phyloP scores from a whole-genome alignment of 30 jellyfish, hydroid and myxozoan species.

The Aurelia aurita complex sp. Pacific region DNA sequence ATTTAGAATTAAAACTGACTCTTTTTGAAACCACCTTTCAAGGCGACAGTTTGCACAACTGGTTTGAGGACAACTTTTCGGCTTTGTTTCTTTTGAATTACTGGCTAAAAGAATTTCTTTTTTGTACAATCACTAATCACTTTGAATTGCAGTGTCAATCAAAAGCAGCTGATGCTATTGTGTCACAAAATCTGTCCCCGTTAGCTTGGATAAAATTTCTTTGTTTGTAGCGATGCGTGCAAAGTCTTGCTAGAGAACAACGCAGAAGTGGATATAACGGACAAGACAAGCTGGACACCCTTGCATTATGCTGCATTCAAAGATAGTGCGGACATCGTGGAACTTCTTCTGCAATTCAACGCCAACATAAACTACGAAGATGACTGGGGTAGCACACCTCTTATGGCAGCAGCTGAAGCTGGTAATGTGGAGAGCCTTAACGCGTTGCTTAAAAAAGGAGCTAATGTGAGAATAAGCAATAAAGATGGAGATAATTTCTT shows the following conservation, averaged over 20 bases:
- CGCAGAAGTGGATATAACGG: conserved; percentile 10
- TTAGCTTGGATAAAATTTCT: no score
- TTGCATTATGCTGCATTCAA: conserved; percentile 50
- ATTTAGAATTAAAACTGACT: no score
- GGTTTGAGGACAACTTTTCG: no score
- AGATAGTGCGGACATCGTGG: conserved; percentile 17
- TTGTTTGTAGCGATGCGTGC: conserved; percentile 35
- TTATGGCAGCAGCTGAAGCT: conserved; percentile 28
- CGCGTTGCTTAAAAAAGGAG: conserved; percentile 10
- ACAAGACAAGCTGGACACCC: conserved; percentile 40
- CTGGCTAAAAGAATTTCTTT: no score
- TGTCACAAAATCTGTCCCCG: no score
- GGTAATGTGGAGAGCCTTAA: conserved; percentile 16
- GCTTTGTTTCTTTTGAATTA: no score
- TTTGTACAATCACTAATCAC: no score
- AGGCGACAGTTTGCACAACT: no score
- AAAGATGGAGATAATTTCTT: conserved; percentile 27
- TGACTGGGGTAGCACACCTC: conserved; percentile 21
- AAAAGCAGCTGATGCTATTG: no score
- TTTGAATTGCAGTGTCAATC: no score
- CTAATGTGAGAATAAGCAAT: conserved; percentile 1
- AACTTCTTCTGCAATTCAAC: conserved; percentile 7
- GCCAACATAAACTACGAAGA: conserved; percentile 10
- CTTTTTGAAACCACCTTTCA: no score
- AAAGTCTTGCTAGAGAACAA: conserved; percentile 9